phyloP scores from a whole-genome alignment of 2,797 vertebrate genomes.

The Sciurus vulgaris region DNA sequence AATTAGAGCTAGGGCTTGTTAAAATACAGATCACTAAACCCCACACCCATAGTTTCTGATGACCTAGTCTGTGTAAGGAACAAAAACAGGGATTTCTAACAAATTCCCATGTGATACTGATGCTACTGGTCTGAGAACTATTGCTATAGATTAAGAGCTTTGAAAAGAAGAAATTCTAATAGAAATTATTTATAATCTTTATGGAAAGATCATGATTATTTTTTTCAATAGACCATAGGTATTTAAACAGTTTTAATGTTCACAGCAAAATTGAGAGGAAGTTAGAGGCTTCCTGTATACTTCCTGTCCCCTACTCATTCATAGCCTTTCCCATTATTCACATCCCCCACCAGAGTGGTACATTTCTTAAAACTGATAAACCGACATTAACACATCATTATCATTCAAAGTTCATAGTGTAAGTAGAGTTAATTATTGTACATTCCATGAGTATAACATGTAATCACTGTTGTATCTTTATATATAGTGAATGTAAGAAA shows the following conservation, averaged over 20 bases:
- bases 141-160: neutral
- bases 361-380: neutral
- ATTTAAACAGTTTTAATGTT: neutral
- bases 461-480: neutral
- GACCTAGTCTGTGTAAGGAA: neutral
- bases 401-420: neutral
- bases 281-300: too few relatives aligned
- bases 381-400: neutral
- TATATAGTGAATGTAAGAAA: neutral
- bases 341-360: neutral
- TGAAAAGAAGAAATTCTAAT: neutral
- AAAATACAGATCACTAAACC: neutral
- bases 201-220: neutral
- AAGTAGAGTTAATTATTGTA: too few relatives aligned
- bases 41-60: neutral
- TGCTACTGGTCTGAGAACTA: neutral
- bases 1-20: neutral
- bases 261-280: neutral
- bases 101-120: neutral
- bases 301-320: too few relatives aligned
- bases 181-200: neutral
- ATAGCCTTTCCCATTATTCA: too few relatives aligned
- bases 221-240: neutral
- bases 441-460: too few relatives aligned
- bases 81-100: neutral